phyloP scores from a whole-genome alignment of 2,888 invertebrate species.

The Acanthoscelides obtectus region DNA sequence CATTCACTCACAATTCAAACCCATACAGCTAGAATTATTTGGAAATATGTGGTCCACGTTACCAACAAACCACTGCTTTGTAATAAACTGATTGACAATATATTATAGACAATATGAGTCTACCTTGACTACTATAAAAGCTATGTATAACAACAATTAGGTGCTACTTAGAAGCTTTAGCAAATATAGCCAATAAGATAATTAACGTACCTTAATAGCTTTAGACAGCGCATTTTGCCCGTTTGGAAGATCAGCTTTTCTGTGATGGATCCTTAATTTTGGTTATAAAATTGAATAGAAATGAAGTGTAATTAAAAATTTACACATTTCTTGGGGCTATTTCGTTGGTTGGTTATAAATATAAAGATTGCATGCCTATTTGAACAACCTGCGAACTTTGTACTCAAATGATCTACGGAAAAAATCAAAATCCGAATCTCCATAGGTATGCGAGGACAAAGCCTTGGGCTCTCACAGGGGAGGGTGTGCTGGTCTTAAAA shows the following conservation, averaged over 20 bases:
- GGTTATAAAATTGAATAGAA: background rate
- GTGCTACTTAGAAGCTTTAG: slow-evolving; percentile 42
- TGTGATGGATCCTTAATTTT: background rate
- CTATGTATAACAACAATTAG: slow-evolving; percentile 23
- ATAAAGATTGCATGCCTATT: background rate
- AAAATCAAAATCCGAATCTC: background rate
- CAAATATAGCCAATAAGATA: slow-evolving; percentile 34
- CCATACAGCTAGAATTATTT: background rate
- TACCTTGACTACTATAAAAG: slow-evolving; percentile 26
- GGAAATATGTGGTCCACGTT: slow-evolving; percentile 23
- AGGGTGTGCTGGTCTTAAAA: no score
- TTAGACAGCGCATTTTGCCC: background rate
- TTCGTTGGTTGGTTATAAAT: no score
- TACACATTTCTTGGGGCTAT: background rate
- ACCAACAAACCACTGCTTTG: slow-evolving; percentile 22
- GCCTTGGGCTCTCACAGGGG: no score
- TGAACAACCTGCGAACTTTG: background rate
- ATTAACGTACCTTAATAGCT: slow-evolving; percentile 33
- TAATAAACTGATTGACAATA: slow-evolving; percentile 23
- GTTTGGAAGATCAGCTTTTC: background rate
- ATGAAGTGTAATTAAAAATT: background rate
- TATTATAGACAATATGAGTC: slow-evolving; percentile 24
- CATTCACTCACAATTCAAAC: background rate
- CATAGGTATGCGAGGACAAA: background rate
- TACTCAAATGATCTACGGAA: background rate